Percentiles rank a stretch among this genome's conserved stretches.
These are phyloP conservation scores for Damaliscus lunatus DNA, from an alignment of 2,113 vertebrate genomes.

Conservation along the genomic window DNA sequence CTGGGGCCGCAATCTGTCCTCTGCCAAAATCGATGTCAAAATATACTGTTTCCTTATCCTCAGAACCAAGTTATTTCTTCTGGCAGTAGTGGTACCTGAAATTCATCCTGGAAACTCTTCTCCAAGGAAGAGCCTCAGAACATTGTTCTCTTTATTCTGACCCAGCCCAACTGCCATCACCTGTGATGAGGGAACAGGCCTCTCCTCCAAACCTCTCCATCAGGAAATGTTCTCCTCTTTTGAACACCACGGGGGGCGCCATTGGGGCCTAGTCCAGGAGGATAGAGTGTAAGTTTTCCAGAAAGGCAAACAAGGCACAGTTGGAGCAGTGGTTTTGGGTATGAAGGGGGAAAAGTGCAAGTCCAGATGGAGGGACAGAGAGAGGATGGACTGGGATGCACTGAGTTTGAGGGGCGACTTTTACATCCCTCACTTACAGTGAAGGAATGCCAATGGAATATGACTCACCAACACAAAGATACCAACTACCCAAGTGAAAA, in stretches of 20 bases:
- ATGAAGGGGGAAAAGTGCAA: too few relatives aligned
- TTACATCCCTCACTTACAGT: background rate
- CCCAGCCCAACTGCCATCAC: too few relatives aligned
- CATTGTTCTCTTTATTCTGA: background rate
- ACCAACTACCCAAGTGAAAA: background rate
- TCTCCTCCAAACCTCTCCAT: background rate
- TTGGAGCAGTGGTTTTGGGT: background rate
- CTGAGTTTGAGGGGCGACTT: background rate
- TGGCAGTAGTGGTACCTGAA: background rate
- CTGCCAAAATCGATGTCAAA: background rate
- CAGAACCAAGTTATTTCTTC: background rate
- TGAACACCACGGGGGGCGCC: background rate
- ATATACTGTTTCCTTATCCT: fast-evolving
- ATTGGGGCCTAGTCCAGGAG: fast-evolving
- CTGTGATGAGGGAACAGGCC: too few relatives aligned
- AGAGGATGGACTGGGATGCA: background rate
- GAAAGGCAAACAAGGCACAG: background rate
- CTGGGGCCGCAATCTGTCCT: fast-evolving
- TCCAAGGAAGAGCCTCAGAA: background rate
- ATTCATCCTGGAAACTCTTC: background rate
- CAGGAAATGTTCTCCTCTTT: background rate
- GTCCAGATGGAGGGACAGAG: background rate
- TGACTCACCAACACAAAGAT: background rate
- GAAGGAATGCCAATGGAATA: background rate
- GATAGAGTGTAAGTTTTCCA: background rate